These are phyloP conservation scores for Stomorhina lunata DNA, from an alignment of 2,888 invertebrate species.

Conservation along the genomic window DNA sequence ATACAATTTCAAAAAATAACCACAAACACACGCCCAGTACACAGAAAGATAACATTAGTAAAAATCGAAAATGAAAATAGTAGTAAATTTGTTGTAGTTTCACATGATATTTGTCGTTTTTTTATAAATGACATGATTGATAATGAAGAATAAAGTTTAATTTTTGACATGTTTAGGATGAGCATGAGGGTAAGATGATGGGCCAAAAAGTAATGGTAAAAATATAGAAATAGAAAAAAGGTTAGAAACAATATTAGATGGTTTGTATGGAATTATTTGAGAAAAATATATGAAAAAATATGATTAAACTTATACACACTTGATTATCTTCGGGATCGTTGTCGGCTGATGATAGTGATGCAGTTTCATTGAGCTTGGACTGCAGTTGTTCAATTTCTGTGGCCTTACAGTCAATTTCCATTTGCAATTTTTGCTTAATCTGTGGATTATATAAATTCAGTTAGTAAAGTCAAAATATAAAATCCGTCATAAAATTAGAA, in stretches of 20 bases:
- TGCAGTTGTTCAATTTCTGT: conserved; percentile 96
- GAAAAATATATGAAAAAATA: background rate
- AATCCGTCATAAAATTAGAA: background rate
- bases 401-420: conserved; percentile 98
- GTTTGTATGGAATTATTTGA: conserved; percentile 43
- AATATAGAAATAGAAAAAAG: conserved; percentile 59
- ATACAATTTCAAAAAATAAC: conserved; percentile 31
- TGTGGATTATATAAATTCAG: conserved; percentile 55
- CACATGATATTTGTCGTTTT: background rate
- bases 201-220: conserved; percentile 43
- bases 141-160: conserved; percentile 6
- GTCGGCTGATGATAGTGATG: conserved; percentile 94
- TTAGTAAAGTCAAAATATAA: background rate
- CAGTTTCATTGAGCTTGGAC: conserved; percentile 93
- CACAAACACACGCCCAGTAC: conserved; percentile 1
- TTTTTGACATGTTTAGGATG: conserved; percentile 29
- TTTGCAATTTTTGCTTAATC: conserved; percentile 88
- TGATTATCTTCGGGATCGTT: conserved; percentile 88
- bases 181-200: conserved; percentile 37
- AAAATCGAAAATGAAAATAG: too few relatives aligned
- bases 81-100: conserved; percentile 8
- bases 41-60: conserved; percentile 17
- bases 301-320: conserved; percentile 69
- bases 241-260: conserved; percentile 44
- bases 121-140: conserved; percentile 34